These are phyloP conservation scores for Epinotia nisella DNA, from an alignment of 2,888 invertebrate genomes.

Conservation along the genomic window DNA sequence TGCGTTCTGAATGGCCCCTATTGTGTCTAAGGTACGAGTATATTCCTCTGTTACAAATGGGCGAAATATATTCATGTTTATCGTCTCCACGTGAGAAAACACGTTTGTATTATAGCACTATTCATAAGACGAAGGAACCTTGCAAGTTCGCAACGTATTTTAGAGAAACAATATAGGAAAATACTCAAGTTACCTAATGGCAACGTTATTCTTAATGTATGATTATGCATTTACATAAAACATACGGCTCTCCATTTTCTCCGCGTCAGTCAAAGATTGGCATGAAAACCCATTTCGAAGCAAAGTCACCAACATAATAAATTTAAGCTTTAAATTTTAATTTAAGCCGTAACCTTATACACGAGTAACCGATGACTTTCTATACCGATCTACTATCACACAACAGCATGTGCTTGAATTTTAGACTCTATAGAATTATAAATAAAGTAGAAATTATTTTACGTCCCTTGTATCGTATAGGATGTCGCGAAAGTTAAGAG, in stretches of 20 bases:
- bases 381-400: neutral
- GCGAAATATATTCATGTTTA: neutral
- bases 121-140: neutral
- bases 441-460: neutral
- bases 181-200: neutral
- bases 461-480: neutral
- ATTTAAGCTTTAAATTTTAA: slow-evolving; percentile 8
- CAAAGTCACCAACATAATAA: neutral
- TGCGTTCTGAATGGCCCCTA: neutral
- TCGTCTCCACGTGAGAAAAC: slow-evolving; percentile 4
- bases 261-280: neutral
- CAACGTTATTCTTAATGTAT: too few relatives aligned
- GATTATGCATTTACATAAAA: too few relatives aligned
- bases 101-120: neutral
- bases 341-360: slow-evolving; percentile 1
- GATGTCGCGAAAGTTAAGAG: neutral
- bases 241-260: neutral
- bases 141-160: neutral
- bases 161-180: neutral
- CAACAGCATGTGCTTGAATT: neutral
- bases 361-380: neutral
- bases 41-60: neutral
- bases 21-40: neutral
- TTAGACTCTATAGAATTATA: neutral
- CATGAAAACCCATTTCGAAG: neutral